Base-by-base conservation (phyloP, 35 echinoderm and acorn worm genomes). In the Heliocidaris tuberculata region DNA sequence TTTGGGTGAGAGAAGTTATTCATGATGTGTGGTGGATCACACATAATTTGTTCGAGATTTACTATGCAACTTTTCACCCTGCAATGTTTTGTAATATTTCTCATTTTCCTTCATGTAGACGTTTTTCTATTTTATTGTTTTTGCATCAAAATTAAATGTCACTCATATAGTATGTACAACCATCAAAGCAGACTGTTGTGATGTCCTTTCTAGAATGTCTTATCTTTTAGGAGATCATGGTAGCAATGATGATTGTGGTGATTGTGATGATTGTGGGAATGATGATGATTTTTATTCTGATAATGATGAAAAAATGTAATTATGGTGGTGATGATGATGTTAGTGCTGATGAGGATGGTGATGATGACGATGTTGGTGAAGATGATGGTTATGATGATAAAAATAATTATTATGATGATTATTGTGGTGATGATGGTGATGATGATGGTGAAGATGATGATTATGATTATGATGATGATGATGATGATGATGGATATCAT, bases 121-220 rank as follows among this genome's bases (percentile, higher is more conserved):
- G 19, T 93, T 49, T 93, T 93, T 27, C 65, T 78, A 19, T 78
- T 78, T 71, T 78, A n/a, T 10, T 78, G 60, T 78, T 78, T 42
- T 59, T 50, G 47, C 48, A 93, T 93, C 0, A 48, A 78, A 59
- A 93, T 56, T 93, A 93, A 93, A 93, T 31, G 91, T 93, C n/a
- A 48, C 91, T 50, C 27, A 93, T 31, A 50, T 50, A 50, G 91
- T 93, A 93, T 93, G 91, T 93, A 93, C 91, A 93, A 93, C 48
- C 91, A 93, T 59, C 31, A 93, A 48, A 6, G 13, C 24, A 59
- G 13, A 91, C 21, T 49, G 0, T 32, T 59, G 48, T 93, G 12
- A 48, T 89, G 13, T n/a, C 32, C 12, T 91, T n/a, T 56, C 35
- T 42, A 42, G 35, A 42, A 42, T 42, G 35, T 42, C 35, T 42